A percentile compares a stretch with the other conserved stretches of the same genome.
phyloP scores from a whole-genome alignment of 2,888 invertebrate species.

The Argyresthia goedartella region DNA sequence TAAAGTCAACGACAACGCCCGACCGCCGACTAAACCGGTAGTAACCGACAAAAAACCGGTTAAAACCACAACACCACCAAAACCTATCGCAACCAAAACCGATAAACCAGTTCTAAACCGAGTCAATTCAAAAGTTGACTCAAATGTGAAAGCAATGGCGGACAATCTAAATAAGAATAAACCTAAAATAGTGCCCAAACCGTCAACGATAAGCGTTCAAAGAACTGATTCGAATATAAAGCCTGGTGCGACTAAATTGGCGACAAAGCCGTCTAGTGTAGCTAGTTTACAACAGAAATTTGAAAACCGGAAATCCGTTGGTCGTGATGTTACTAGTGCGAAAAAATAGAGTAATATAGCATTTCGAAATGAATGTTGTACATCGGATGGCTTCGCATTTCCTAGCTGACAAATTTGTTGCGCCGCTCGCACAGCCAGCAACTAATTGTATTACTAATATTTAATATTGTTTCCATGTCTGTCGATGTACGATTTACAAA shows the following conservation, averaged over 20 bases:
- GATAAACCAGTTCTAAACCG: slow-evolving; percentile 41
- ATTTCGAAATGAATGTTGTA: background rate
- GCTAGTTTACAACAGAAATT: slow-evolving; percentile 85
- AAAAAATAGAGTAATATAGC: slow-evolving; percentile 31
- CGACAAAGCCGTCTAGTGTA: slow-evolving; percentile 76
- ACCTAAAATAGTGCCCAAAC: slow-evolving; percentile 60
- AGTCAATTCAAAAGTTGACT: slow-evolving; percentile 47
- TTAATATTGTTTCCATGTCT: background rate
- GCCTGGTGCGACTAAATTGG: slow-evolving; percentile 52
- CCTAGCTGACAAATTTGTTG: background rate
- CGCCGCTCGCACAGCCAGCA: background rate
- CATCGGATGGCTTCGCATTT: background rate
- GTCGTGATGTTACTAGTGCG: slow-evolving; percentile 44
- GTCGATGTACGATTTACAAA: background rate
- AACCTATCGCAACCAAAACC: slow-evolving; percentile 29
- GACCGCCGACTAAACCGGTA: slow-evolving; percentile 47
- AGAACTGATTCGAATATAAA: slow-evolving; percentile 41
- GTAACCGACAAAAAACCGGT: slow-evolving; percentile 50
- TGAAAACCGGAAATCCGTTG: slow-evolving; percentile 71
- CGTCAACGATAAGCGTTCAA: slow-evolving; percentile 31
- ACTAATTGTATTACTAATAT: background rate
- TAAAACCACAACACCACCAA: slow-evolving; percentile 35
- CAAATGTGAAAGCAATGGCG: slow-evolving; percentile 54
- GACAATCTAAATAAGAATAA: slow-evolving; percentile 61
- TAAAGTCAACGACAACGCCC: slow-evolving; percentile 43